phyloP scores from a whole-genome alignment of 2,113 vertebrate species.

The Gopherus flavomarginatus region DNA sequence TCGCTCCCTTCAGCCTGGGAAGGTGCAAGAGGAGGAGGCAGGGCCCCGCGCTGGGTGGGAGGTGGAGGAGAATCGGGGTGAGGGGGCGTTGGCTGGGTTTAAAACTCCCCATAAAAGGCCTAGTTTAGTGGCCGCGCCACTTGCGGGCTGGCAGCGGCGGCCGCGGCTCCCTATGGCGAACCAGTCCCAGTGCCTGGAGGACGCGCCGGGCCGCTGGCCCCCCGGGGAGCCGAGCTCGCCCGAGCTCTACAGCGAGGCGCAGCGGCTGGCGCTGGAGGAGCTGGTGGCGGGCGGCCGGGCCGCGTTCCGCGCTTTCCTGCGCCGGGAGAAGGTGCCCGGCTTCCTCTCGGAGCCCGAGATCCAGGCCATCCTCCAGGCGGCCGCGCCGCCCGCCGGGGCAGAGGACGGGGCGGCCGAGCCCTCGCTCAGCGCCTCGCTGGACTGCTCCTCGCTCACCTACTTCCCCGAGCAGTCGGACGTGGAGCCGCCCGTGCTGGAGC shows the following conservation, averaged over 20 bases:
- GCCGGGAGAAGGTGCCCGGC: constrained; percentile 83
- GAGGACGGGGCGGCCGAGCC: constrained; percentile 78
- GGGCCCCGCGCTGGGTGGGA: no score
- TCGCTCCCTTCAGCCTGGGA: background rate
- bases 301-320: constrained; percentile 79
- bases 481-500: constrained; percentile 92
- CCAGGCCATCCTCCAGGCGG: constrained; percentile 71
- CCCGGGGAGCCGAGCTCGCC: constrained; percentile 59
- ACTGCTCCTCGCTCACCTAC: constrained; percentile 94
- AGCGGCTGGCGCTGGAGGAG: constrained; percentile 93
- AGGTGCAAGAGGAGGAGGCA: background rate
- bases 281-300: constrained; percentile 84
- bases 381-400: constrained; percentile 74
- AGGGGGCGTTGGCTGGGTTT: background rate
- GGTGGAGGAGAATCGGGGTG: background rate
- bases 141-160: no score
- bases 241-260: constrained; percentile 89
- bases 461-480: constrained; percentile 94
- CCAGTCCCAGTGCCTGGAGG: constrained; percentile 82
- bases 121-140: no score
- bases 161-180: constrained; percentile 19
- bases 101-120: background rate
- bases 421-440: constrained; percentile 78
- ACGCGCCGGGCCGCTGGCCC: constrained; percentile 75
- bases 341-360: constrained; percentile 93